Percentiles rank a stretch among this genome's conserved stretches.
Evolutionary conservation across 2,888 invertebrate genomes (phyloP).

Genomic region (Drosophila multiciliata): DNA sequence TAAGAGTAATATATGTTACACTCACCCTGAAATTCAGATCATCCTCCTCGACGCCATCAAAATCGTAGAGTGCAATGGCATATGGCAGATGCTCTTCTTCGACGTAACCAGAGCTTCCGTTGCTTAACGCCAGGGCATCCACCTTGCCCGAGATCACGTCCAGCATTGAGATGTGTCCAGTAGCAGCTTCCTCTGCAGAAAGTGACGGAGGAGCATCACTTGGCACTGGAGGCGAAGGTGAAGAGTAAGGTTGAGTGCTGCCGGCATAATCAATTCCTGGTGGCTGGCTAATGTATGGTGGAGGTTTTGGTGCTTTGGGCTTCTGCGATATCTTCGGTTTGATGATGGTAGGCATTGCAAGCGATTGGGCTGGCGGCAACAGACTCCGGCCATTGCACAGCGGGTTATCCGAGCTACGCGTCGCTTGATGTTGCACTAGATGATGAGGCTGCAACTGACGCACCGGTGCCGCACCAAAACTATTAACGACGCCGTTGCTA

Average conservation of each 20-base stretch:
- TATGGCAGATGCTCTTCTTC: conserved; percentile 86
- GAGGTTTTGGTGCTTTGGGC: conserved; percentile 83
- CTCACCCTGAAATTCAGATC: conserved; percentile 93
- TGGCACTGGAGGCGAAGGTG: conserved; percentile 92
- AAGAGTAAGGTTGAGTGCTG: not conserved
- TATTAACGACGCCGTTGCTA: conserved; percentile 44
- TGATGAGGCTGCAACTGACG: conserved; percentile 70
- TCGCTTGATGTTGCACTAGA: conserved; percentile 4
- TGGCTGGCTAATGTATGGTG: conserved; percentile 63
- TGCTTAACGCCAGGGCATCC: conserved; percentile 78
- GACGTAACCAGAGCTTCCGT: conserved; percentile 59
- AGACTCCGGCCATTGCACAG: conserved; percentile 86
- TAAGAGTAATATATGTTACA: conserved; percentile 44
- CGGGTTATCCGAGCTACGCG: conserved; percentile 86
- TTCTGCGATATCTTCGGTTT: conserved; percentile 85
- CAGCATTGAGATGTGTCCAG: conserved; percentile 75
- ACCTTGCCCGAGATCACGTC: conserved; percentile 83
- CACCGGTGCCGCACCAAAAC: conserved; percentile 84
- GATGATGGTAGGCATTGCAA: conserved; percentile 91
- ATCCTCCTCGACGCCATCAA: conserved; percentile 89
- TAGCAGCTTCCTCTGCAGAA: conserved; percentile 47
- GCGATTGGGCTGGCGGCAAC: conserved; percentile 84
- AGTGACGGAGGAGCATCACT: conserved; percentile 91
- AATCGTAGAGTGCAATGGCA: conserved; percentile 92
- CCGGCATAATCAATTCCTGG: conserved; percentile 30